These are phyloP conservation scores for Phycodurus eques DNA, from an alignment of 2,113 vertebrate species.

Conservation along the genomic window DNA sequence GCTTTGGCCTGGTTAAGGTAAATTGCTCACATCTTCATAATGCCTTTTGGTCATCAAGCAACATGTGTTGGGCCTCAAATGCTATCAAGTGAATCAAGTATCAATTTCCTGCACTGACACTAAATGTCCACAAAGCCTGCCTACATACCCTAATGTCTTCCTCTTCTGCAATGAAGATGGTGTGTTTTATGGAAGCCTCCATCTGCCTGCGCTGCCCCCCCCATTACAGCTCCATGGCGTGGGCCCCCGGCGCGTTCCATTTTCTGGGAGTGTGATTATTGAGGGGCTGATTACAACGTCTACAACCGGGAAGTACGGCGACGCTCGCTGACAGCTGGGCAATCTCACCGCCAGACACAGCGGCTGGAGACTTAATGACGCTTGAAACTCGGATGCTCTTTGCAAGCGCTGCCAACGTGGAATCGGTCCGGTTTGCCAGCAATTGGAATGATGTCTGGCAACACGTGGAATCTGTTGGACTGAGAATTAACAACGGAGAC, in stretches of 20 bases:
- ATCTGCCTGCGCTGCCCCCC: constrained; percentile 72
- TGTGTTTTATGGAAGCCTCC: constrained; percentile 68
- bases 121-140: constrained; percentile 30
- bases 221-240: constrained; percentile 71
- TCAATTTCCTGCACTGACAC: constrained; percentile 25
- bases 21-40: neutral
- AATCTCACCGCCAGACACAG: constrained; percentile 64
- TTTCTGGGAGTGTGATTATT: constrained; percentile 77
- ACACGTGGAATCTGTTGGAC: constrained; percentile 61
- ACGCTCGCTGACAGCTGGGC: constrained; percentile 62
- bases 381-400: constrained; percentile 68
- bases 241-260: constrained; percentile 71
- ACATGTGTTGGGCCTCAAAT: constrained; percentile 8
- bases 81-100: constrained; percentile 11
- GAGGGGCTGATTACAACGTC: constrained; percentile 74
- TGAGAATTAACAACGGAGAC: constrained; percentile 9
- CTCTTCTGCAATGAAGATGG: constrained; percentile 39
- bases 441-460: constrained; percentile 61
- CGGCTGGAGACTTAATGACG: constrained; percentile 73
- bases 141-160: constrained; percentile 21
- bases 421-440: constrained; percentile 63
- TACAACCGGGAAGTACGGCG: constrained; percentile 69
- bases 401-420: constrained; percentile 66
- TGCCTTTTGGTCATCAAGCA: constrained; percentile 13
- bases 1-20: neutral